Evolutionary conservation across 2,888 invertebrate genomes (phyloP).

Genomic region (Cyaniris semiargus): DNA sequence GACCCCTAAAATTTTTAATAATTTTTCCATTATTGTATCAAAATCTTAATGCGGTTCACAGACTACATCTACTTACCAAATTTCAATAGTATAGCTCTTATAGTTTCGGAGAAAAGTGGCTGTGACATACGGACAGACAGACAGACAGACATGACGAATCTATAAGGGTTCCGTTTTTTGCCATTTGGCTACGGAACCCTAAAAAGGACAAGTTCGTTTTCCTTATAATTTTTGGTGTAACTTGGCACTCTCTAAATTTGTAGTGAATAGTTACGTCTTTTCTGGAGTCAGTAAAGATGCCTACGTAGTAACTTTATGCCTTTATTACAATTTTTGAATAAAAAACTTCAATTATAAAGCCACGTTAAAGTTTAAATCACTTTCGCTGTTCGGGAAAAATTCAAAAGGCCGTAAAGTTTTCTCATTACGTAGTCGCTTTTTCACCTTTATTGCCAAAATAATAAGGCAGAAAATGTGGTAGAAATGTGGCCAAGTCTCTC

Average conservation of each 20-base stretch:
- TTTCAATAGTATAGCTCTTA: no score
- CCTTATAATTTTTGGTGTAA: not conserved
- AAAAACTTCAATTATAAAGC: not conserved
- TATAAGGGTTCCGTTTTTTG: no score
- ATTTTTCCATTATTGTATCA: no score
- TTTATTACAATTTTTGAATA: not conserved
- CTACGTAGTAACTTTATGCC: not conserved
- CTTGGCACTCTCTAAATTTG: not conserved
- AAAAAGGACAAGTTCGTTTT: not conserved
- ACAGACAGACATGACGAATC: no score
- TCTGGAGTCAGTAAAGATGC: not conserved
- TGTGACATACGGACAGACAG: no score
- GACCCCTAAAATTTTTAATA: no score
- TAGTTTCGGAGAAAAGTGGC: no score
- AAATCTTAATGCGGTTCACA: no score
- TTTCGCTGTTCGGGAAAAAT: not conserved
- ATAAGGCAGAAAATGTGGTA: not conserved
- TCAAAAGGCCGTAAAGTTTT: no score
- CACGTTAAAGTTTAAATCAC: not conserved
- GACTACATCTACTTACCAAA: no score
- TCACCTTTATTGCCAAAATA: no score
- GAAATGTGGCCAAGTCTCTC: not conserved
- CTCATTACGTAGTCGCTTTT: not conserved
- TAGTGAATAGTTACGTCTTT: not conserved
- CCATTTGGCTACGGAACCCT: no score